Evolutionary conservation across 2,113 vertebrate species (phyloP), one percentile per base, ranked within the genome.

Genomic region (Plecturocebus donacophilus): DNA sequence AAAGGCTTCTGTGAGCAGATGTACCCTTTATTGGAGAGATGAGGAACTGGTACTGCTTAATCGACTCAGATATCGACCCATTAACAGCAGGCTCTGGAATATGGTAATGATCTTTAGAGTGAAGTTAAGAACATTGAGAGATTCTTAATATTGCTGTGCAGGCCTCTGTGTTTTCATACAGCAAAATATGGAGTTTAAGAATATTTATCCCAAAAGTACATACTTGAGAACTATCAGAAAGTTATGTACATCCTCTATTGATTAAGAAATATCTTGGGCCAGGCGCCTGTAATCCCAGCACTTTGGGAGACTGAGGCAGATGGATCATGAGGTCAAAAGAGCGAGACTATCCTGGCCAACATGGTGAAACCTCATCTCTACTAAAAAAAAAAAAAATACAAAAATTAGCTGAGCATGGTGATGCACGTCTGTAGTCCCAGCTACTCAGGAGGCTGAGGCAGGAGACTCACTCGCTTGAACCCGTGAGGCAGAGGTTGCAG

Each of bases 61-160:
- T 94, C 97, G 95, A 94, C 92, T 99, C 84, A 97, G 98, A 75
- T 98, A 98, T 12, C 98, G 97, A 0, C 95, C 98, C 0, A 21
- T 35, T 0, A 0, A 56, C 82, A 42, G 75, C 40, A 42, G 1
- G 4, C 0, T 35, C 84, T 99, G 99, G 99, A 98, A 75, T 49
- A 92, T 0, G 99, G 99, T 99, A 98, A 99, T 73, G 20, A 40
- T 56, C 42, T 52, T 91, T 25, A 66, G 30, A 77, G 56, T 76
- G 35, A 66, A 73, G 30, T 81, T 40, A 6, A 25, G 13, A 77
- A 54, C 5, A 27, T 16, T 32, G 21, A 56, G 8, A 12, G 2
- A 1, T 17, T 80, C 27, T 64, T 66, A 45, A 4, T 47, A 42
- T 52, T 23, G 47, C 13, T n/a, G 3, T 9, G 27, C 23, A 91